Evolutionary conservation across 2,888 invertebrate genomes (phyloP), one percentile per base, ranked within the genome.

Genomic region (Sinotaia quadrata): DNA sequence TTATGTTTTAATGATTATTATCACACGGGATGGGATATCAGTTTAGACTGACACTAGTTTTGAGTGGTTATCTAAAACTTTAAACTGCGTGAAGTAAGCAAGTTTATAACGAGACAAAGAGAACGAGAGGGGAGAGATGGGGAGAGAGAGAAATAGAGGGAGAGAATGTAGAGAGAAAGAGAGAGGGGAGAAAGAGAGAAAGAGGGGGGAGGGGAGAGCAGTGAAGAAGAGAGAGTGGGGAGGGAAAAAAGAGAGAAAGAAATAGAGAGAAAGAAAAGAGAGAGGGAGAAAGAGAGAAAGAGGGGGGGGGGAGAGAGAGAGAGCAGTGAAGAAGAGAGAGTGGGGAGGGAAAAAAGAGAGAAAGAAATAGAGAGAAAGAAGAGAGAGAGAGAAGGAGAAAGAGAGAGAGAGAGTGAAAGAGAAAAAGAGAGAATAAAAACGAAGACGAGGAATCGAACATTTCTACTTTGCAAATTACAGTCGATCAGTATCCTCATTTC

Each of bases 141-240:
- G 27, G 54, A 52, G 54, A 52, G 54, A 52, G 54, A 52, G 54
- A 52, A 27, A 52, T n/a, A 52, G 54, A 52, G 54, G 27, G 54
- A 52, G 54, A 52, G 24, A 24, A 27, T 15, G 24, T 27, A 52
- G 52, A 52, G 52, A 52, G 52, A 52, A 15, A 21, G 12, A 44
- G 29, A 37, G 4, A 21, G 24, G 31, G 52, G 31, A 24, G 21
- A 52, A 29, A 44, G 44, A 61, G 62, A 67, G 29, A n/a, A 47
- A 24, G 7, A 44, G 56, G 54, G 44, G 21, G 61, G 67, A 2
- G 34, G 51, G 31, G 36, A 67, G 41, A 62, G 34, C 41, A 44
- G n/a, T 49, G 56, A 58, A 54, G 24, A 34, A 33, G 57, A 29
- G 15, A 60, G 34, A 36, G 57, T 27, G 15, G 65, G 52, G 37